Base-by-base conservation (phyloP, 2,113 vertebrate species). In the Strix uralensis region DNA sequence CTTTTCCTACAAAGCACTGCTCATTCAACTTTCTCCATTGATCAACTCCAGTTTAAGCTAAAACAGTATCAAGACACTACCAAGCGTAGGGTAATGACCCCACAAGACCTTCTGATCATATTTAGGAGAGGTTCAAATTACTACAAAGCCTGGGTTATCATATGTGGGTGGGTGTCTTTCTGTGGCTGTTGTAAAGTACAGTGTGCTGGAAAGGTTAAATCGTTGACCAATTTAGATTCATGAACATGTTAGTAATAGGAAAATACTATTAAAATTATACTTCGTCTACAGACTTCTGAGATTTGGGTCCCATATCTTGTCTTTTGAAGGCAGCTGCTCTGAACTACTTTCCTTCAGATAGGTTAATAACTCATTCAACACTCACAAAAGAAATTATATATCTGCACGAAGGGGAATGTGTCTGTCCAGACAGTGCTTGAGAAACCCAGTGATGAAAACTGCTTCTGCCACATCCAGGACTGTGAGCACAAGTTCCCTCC, bases 21-120 rank as follows among this genome's bases (percentile, higher is more conserved):
- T 79, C 59, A 23, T 67, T 69, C 32, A 25, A 7, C 8, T 25
- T 47, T 61, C 11, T 71, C 8, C 9, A 20, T 59, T 47, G 8
- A 36, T n/a, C 38, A 47, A 44, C 17, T 69, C 12, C 8, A 59
- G 20, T 67, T 92, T 77, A 69, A 84, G 59, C 7, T 38, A 46
- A 69, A 77, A 38, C 32, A 10, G 2, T 72, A 36, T 70, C 38
- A 44, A 32, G 57, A 30, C 15, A 20, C 7, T 74, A 27, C 16
- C 4, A 55, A 15, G 9, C 2, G 0, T 42, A 67, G 10, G 17
- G 1, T 26, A 69, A 55, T 49, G 40, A 55, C 0, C 2, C 27
- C 9, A 34, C 10, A 44, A 72, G 21, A 73, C 20, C 1, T 63
- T 62, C 62, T 74, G 12, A 46, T 70, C 5, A 14, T 46, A 8